Percentiles rank a stretch among this genome's conserved stretches.
Conservation (phyloP, 2,113 vertebrate genomes). For the Gavialis gangeticus region DNA sequence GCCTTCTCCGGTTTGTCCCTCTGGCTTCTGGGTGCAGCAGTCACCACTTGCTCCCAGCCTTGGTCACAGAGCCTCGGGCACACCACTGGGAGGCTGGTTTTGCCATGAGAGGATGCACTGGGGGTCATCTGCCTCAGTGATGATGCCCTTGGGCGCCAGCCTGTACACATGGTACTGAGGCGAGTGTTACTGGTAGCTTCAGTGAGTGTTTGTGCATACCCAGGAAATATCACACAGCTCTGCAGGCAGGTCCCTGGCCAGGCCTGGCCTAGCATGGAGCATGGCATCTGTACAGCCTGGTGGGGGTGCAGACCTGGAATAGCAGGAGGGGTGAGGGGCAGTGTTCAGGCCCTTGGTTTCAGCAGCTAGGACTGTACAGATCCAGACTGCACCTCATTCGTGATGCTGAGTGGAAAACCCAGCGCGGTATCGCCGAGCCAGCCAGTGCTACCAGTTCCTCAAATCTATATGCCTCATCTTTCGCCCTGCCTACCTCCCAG, state of each 20-base stretch:
- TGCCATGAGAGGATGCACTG: background rate
- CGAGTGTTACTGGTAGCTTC: background rate
- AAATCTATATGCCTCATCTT: accelerated
- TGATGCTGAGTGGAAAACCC: background rate
- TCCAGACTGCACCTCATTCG: background rate
- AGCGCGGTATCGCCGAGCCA: background rate
- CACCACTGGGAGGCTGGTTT: background rate
- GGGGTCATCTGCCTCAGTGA: background rate
- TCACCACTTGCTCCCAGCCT: background rate
- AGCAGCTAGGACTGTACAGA: background rate
- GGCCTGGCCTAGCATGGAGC: accelerated
- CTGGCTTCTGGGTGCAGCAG: background rate
- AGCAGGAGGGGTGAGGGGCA: accelerated
- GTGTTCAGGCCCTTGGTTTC: background rate
- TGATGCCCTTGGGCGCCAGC: background rate
- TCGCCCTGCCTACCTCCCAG: background rate
- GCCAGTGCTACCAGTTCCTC: accelerated
- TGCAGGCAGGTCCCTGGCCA: background rate
- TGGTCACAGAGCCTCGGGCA: background rate
- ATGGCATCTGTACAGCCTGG: background rate
- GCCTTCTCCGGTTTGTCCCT: too few species aligned
- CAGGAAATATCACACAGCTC: background rate
- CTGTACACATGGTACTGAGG: background rate
- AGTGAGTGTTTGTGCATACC: background rate
- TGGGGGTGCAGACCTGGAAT: background rate